Conservation (phyloP, 2,888 invertebrate genomes). For the Morinoia aosen region DNA sequence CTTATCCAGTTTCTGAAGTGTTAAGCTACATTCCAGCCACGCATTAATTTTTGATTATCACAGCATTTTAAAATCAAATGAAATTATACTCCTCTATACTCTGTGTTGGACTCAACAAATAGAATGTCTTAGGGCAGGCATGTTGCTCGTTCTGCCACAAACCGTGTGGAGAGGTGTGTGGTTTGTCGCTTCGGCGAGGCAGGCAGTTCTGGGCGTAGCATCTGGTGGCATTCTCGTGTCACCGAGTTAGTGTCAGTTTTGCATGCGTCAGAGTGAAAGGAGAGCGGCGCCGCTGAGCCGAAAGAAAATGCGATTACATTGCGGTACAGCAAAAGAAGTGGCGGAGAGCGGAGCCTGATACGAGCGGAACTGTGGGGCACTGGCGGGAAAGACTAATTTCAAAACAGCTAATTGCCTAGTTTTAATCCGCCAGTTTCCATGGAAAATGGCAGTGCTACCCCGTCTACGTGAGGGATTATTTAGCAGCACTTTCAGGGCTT, state of each 20-base stretch:
- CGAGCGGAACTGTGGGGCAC: not conserved
- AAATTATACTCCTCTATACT: no score
- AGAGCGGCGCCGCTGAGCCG: not conserved
- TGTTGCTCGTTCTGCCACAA: not conserved
- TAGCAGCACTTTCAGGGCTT: not conserved
- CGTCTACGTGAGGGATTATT: not conserved
- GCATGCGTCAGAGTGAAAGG: conserved; percentile 2
- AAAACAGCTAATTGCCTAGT: not conserved
- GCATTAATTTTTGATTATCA: no score
- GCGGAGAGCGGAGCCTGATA: not conserved
- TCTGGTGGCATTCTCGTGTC: not conserved
- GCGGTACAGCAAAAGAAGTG: not conserved
- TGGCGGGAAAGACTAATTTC: not conserved
- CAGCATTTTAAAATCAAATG: no score
- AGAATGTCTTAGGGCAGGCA: not conserved
- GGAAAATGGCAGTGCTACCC: not conserved
- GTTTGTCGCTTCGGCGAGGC: not conserved
- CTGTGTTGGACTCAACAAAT: no score
- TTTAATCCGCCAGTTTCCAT: not conserved
- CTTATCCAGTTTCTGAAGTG: no score
- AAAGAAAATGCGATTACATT: not conserved
- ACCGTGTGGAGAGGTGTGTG: not conserved
- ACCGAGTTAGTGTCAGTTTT: not conserved
- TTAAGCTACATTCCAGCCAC: no score
- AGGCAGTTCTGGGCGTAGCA: not conserved